These are phyloP conservation scores for Danaus melanippus DNA, from an alignment of 1,140 invertebrate species.

Conservation along the genomic window DNA sequence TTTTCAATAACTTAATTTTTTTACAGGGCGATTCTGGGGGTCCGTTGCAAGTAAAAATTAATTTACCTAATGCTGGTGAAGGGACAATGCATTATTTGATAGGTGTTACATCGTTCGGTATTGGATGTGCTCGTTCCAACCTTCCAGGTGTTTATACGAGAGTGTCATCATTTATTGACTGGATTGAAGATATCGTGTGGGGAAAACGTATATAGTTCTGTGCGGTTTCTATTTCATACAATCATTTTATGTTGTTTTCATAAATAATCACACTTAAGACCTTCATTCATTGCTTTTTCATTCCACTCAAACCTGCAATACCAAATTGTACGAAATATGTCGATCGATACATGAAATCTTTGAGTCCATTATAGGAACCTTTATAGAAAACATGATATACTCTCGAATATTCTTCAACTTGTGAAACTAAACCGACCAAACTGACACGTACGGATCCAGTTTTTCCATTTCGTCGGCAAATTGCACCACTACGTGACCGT, in stretches of 20 bases:
- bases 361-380: neutral
- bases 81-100: constrained; percentile 41
- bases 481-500: constrained; percentile 21
- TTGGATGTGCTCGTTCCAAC: constrained; percentile 77
- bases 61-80: constrained; percentile 9
- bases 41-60: constrained; percentile 67
- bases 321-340: no score
- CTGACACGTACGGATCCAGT: constrained; percentile 18
- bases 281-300: no score
- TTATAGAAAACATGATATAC: no score
- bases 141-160: constrained; percentile 85
- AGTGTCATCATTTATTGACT: constrained; percentile 78
- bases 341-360: neutral
- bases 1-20: neutral
- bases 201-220: neutral
- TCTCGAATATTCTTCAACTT: no score
- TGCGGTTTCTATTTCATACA: no score
- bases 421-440: constrained; percentile 4
- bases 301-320: no score
- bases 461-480: constrained; percentile 23
- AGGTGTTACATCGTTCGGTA: constrained; percentile 83
- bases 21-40: constrained; percentile 83
- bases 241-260: no score
- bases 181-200: constrained; percentile 72
- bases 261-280: no score